These are phyloP conservation scores for Tringa solitaria DNA, from an alignment of 2,113 vertebrate genomes.

Conservation along the genomic window DNA sequence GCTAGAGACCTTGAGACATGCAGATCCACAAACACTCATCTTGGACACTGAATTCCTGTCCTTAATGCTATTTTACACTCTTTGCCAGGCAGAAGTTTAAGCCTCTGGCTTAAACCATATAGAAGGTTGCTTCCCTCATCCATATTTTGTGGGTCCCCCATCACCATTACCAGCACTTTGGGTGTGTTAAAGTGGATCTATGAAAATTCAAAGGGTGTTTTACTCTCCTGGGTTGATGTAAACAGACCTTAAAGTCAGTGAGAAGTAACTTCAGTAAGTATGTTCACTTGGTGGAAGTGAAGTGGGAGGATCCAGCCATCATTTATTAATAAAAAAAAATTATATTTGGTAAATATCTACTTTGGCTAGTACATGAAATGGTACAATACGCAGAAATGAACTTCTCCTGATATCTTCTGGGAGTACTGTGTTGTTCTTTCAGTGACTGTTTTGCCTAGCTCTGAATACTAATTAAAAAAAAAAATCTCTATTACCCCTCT, in stretches of 20 bases:
- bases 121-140: not conserved
- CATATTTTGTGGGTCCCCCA: not conserved
- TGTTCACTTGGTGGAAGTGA: not conserved
- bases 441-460: not conserved
- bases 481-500: not conserved
- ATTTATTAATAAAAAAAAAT: not conserved
- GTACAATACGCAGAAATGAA: not conserved
- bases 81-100: not conserved
- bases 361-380: not conserved
- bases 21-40: not conserved
- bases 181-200: not conserved
- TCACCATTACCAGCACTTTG: not conserved
- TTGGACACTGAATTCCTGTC: not conserved
- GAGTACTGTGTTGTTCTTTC: not conserved
- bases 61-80: not conserved
- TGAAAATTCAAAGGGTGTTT: not conserved
- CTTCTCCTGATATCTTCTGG: not conserved
- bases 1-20: not conserved
- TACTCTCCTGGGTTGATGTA: not conserved
- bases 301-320: not conserved
- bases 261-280: not conserved
- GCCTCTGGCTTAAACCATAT: not conserved
- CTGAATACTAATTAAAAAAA: not conserved
- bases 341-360: not conserved
- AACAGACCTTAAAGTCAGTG: not conserved